Evolutionary conservation across 2,797 vertebrate genomes (phyloP).

Genomic region (Cynodonichthys magdalenae): DNA sequence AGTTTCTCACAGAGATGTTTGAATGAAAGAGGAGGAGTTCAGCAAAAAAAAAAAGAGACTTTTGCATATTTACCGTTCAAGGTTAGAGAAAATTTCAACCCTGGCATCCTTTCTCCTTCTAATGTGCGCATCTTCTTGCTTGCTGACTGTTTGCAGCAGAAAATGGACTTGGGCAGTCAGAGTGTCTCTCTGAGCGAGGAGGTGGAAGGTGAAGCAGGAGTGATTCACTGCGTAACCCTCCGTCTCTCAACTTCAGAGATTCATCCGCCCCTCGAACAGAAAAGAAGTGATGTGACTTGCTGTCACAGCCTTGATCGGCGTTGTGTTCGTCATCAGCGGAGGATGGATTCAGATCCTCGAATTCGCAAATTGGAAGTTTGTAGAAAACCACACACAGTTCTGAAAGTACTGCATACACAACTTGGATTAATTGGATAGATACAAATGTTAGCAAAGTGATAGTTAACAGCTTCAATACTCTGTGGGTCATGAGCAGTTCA

Average conservation of each 20-base stretch:
- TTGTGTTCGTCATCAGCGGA: background rate
- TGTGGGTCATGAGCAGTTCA: too few species aligned
- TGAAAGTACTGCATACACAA: background rate
- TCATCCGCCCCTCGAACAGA: slow-evolving; percentile 2
- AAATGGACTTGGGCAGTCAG: background rate
- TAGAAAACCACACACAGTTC: background rate
- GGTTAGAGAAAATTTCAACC: slow-evolving; percentile 22
- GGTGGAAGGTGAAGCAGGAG: slow-evolving; percentile 7
- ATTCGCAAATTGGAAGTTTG: background rate
- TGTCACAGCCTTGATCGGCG: background rate
- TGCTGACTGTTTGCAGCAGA: slow-evolving; percentile 9
- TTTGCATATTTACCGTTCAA: too few species aligned
- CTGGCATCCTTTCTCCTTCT: background rate
- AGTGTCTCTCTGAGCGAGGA: background rate
- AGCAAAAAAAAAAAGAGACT: too few species aligned
- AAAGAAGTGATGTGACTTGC: background rate
- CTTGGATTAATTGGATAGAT: too few species aligned
- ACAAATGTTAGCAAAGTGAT: too few species aligned
- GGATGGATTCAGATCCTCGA: background rate
- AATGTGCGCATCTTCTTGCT: background rate
- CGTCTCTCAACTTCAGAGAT: slow-evolving; percentile 16
- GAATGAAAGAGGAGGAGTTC: too few species aligned
- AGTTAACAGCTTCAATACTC: too few species aligned
- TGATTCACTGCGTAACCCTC: slow-evolving; percentile 31
- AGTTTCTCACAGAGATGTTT: too few species aligned